phyloP scores from a whole-genome alignment of 2,113 vertebrate genomes.

The Nerophis ophidion region DNA sequence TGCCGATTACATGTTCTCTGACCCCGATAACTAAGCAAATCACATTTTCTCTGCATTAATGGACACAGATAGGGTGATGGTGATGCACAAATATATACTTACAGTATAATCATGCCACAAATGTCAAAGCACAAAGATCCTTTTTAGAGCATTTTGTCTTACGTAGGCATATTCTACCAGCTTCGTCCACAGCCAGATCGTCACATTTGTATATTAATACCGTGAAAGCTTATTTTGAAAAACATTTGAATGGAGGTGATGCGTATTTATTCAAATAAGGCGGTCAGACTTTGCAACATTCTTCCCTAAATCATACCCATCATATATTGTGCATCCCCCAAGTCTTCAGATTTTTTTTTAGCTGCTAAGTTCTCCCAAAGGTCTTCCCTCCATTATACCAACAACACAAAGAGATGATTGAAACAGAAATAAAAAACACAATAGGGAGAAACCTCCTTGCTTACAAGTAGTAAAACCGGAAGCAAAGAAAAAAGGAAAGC shows the following conservation, averaged over 20 bases:
- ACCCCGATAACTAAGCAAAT: conserved; percentile 28
- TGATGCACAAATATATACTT: conserved; percentile 38
- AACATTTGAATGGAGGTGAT: conserved; percentile 27
- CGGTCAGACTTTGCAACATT: conserved; percentile 16
- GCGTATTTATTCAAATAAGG: conserved; percentile 52
- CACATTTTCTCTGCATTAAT: conserved; percentile 20
- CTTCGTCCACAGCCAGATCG: conserved; percentile 40
- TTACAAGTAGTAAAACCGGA: conserved; percentile 31
- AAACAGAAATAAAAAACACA: conserved; percentile 45
- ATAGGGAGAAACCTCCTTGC: conserved; percentile 26
- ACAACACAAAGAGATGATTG: conserved; percentile 27
- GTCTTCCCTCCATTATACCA: conserved; percentile 28
- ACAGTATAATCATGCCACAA: conserved; percentile 49
- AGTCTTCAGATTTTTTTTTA: conserved; percentile 23
- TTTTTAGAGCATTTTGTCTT: conserved; percentile 11
- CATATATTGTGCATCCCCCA: conserved; percentile 19
- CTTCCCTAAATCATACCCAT: conserved; percentile 22
- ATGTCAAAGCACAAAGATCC: conserved; percentile 19
- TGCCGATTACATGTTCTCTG: conserved; percentile 24
- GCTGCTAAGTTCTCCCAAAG: conserved; percentile 28
- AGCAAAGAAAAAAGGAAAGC: conserved; percentile 26
- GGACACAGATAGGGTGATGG: conserved; percentile 26
- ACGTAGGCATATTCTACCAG: conserved; percentile 16
- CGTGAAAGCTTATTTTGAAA: conserved; percentile 26
- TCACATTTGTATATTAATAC: conserved; percentile 27